Base-by-base conservation (phyloP, 1,140 invertebrate genomes). In the Ctenoplectra terminalis region DNA sequence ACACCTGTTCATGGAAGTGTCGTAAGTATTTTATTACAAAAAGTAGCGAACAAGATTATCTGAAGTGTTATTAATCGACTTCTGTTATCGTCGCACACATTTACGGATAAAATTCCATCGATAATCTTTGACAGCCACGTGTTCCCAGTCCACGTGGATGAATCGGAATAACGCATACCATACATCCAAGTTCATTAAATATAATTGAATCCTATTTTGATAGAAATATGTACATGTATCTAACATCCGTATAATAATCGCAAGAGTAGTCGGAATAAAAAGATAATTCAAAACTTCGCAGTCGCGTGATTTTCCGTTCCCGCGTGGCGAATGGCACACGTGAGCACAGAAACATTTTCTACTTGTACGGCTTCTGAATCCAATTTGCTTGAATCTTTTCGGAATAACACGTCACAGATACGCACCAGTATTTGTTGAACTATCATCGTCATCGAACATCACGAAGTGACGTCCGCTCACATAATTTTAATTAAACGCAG, bases 1-100 rank as follows among this genome's bases (percentile, higher is more conserved):
- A 95, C 95, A 83, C 95, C 95, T 13, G 94, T 96, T n/a, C 94
- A 94, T 90, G 95, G 95, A 48, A 93, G 94, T 77, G 93, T 93
- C 86, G 95, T 95, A 90, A 95, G 94, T 85, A 80, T n/a, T n/a
- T n/a, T n/a, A n/a, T n/a, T n/a, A n/a, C n/a, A n/a, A n/a, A n/a
- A n/a, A n/a, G n/a, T n/a, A n/a, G n/a, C n/a, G n/a, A 7, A n/a
- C 7, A 29, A 67, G 6, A 63, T 20, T 29, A 20, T 34, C 23
- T 23, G 23, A 60, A 60, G 5, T 6, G 5, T 17, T 3, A 23
- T 69, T 46, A 20, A n/a, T 67, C 1, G 20, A 48, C 31, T 8
- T 29, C 8, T 8, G 11, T 70, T 52, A 17, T 40, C 11, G 6
- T 5, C 6, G 23, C 5, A 40, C 6, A 17, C 15, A 26, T 15